phyloP scores from a whole-genome alignment of 2,888 invertebrate genomes.

The Campoplex nolae region DNA sequence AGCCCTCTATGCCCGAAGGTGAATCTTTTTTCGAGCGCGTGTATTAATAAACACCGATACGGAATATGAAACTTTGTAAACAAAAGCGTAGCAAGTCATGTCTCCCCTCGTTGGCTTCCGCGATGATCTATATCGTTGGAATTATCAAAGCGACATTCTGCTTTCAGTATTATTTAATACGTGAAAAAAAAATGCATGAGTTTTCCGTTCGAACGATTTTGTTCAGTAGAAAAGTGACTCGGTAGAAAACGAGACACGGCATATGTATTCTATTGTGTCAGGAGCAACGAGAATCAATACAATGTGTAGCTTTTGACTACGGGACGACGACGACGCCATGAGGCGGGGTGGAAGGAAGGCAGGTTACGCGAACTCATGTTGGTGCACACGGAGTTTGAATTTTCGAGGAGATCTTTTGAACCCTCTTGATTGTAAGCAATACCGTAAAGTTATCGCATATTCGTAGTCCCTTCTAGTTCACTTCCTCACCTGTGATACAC shows the following conservation, averaged over 20 bases:
- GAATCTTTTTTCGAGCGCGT: neutral
- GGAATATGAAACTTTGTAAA: neutral
- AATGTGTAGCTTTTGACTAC: slow-evolving; percentile 46
- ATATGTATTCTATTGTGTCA: slow-evolving; percentile 1
- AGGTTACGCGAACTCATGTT: neutral
- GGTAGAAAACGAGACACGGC: neutral
- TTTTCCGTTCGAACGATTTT: neutral
- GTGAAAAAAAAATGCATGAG: neutral
- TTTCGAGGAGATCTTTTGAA: slow-evolving; percentile 45
- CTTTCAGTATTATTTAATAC: neutral
- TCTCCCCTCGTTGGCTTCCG: neutral
- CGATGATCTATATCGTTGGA: neutral
- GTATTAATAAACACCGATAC: neutral
- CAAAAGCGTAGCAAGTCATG: neutral
- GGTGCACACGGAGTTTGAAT: slow-evolving; percentile 19
- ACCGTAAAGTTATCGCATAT: slow-evolving; percentile 32
- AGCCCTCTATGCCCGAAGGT: neutral
- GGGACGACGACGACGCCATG: slow-evolving; percentile 24
- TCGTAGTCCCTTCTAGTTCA: neutral
- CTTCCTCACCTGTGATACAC: neutral
- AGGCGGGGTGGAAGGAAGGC: neutral
- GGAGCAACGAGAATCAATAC: slow-evolving; percentile 61
- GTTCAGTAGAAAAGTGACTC: slow-evolving; percentile 12
- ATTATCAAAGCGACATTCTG: slow-evolving; percentile 2
- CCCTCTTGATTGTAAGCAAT: slow-evolving; percentile 47